phyloP scores from a whole-genome alignment of 2,797 vertebrate genomes.

The Bovichtus diacanthus region DNA sequence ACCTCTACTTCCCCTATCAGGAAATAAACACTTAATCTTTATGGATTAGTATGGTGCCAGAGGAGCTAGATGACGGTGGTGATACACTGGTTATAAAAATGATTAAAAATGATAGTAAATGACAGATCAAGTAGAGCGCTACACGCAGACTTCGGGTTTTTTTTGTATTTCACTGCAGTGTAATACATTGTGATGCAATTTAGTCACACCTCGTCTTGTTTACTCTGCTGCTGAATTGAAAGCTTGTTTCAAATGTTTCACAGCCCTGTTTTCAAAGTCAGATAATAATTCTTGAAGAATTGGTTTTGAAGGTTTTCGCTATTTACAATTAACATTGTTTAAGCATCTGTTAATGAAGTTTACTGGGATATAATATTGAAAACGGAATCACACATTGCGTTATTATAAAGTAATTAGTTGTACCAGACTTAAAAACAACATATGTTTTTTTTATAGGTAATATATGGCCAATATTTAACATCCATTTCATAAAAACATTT shows the following conservation, averaged over 20 bases:
- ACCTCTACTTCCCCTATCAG: conserved; percentile 32
- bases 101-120: conserved; percentile 47
- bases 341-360: background rate
- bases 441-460: background rate
- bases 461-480: background rate
- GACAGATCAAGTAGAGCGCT: conserved; percentile 18
- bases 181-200: background rate
- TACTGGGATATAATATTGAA: background rate
- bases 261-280: background rate
- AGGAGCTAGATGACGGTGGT: conserved; percentile 21
- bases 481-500: background rate
- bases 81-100: conserved; percentile 50
- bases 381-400: background rate
- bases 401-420: background rate
- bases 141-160: conserved; percentile 20
- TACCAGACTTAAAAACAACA: background rate
- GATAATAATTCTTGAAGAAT: background rate
- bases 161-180: background rate
- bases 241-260: background rate
- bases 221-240: background rate
- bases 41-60: conserved; percentile 58
- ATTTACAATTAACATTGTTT: background rate
- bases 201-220: background rate
- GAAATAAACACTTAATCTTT: conserved; percentile 66
- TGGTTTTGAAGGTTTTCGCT: too few species aligned